Conservation (phyloP, 2,113 vertebrate genomes). For the Probosciger aterrimus region DNA sequence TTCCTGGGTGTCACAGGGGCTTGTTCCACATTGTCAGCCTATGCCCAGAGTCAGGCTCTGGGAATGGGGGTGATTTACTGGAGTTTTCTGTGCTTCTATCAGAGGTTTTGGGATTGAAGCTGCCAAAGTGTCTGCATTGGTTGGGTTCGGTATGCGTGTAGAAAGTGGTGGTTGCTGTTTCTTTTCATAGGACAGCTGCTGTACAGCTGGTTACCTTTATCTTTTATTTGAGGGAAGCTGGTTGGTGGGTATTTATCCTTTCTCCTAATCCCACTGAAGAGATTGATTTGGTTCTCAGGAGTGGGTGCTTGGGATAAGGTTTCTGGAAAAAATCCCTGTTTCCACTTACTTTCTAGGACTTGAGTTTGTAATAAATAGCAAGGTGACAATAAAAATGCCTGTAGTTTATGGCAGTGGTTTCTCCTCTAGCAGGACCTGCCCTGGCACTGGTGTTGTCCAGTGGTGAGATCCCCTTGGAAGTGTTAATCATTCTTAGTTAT, state of each 20-base stretch:
- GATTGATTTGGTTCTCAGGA: not conserved
- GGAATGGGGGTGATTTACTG: not conserved
- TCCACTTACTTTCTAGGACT: not conserved
- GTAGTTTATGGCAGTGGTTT: not conserved
- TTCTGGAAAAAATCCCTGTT: not conserved
- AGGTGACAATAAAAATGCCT: not conserved
- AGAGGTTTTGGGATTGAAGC: not conserved
- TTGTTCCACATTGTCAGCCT: not conserved
- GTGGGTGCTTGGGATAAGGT: not conserved
- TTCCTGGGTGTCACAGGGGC: not conserved
- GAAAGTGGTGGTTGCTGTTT: not conserved
- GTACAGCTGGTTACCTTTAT: not conserved
- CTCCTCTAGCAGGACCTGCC: not conserved
- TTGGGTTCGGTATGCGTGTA: not conserved
- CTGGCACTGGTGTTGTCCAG: not conserved
- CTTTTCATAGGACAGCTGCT: not conserved
- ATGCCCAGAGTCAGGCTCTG: not conserved
- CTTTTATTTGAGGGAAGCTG: not conserved
- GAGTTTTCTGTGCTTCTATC: not conserved
- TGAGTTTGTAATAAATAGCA: not conserved
- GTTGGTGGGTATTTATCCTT: not conserved
- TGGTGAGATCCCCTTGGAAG: not conserved
- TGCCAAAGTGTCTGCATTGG: not conserved
- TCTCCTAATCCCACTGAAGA: not conserved
- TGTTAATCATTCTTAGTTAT: not conserved